A percentile compares a stretch with the other conserved stretches of the same genome.
phyloP scores from a whole-genome alignment of 2,888 invertebrate genomes.

The Carabus problematicus region DNA sequence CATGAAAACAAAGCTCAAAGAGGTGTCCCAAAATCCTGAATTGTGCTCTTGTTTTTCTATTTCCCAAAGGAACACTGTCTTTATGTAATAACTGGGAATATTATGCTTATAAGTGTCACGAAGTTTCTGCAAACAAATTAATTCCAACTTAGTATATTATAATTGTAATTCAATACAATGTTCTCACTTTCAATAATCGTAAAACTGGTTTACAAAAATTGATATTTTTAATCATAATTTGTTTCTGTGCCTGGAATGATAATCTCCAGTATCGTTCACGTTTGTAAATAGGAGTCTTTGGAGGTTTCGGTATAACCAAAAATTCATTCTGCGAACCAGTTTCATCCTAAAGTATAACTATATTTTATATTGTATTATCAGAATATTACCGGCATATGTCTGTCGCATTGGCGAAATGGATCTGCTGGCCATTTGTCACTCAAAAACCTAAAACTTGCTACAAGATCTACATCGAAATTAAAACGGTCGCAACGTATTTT shows the following conservation, averaged over 20 bases:
- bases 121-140: conserved; percentile 58
- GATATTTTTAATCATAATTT: conserved; percentile 50
- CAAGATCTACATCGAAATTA: conserved; percentile 41
- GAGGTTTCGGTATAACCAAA: conserved; percentile 54
- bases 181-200: conserved; percentile 53
- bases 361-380: no score
- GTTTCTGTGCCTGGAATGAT: conserved; percentile 58
- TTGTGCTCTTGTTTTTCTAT: conserved; percentile 46
- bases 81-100: conserved; percentile 61
- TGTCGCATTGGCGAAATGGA: conserved; percentile 48
- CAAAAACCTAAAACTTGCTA: conserved; percentile 49
- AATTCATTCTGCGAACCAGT: conserved; percentile 47
- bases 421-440: conserved; percentile 51
- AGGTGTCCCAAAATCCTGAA: conserved; percentile 47
- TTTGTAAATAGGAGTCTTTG: conserved; percentile 42
- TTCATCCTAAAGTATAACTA: no score
- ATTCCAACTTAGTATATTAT: no score
- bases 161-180: no score
- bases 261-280: conserved; percentile 54
- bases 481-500: conserved; percentile 52
- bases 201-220: conserved; percentile 53
- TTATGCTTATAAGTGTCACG: conserved; percentile 54
- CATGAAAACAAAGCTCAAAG: conserved; percentile 52
- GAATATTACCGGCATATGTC: neutral
- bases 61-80: conserved; percentile 59